phyloP scores from a whole-genome alignment of 1,140 invertebrate genomes.

The Drosophila nigromelanica region DNA sequence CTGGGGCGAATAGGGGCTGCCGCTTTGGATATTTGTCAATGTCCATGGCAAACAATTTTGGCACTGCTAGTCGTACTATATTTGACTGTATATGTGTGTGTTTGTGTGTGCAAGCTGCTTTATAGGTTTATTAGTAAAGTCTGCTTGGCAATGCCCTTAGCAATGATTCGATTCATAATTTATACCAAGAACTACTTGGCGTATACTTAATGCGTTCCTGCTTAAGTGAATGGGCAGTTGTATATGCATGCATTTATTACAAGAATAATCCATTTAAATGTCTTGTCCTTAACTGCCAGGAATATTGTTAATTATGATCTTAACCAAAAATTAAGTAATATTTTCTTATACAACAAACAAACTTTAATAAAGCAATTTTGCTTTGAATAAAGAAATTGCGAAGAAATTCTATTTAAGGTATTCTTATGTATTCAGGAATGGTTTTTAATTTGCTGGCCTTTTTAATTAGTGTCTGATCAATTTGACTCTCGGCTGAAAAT shows the following conservation, averaged over 20 bases:
- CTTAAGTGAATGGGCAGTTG: slow-evolving; percentile 12
- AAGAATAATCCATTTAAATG: background rate
- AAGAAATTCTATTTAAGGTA: too few species aligned
- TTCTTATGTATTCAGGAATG: too few species aligned
- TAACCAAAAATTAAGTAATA: too few species aligned
- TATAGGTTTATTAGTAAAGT: slow-evolving; percentile 44
- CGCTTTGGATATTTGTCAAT: slow-evolving; percentile 46
- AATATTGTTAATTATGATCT: too few species aligned
- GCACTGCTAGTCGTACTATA: slow-evolving; percentile 8
- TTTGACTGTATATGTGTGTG: slow-evolving; percentile 1
- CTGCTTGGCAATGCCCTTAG: slow-evolving; percentile 23
- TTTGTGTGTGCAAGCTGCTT: slow-evolving; percentile 5
- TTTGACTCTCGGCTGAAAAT: background rate
- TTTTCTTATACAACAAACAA: too few species aligned
- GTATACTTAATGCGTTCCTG: slow-evolving; percentile 24
- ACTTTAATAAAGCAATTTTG: too few species aligned
- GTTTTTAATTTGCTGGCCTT: background rate
- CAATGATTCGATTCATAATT: slow-evolving; percentile 44
- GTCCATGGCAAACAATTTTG: slow-evolving; percentile 42
- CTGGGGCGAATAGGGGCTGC: slow-evolving; percentile 8
- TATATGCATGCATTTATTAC: slow-evolving; percentile 6
- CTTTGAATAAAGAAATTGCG: too few species aligned
- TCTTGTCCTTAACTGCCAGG: background rate
- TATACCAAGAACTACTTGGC: slow-evolving; percentile 22
- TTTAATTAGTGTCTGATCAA: background rate